Base-by-base conservation (phyloP, 1,140 invertebrate genomes). In the Dreissena polymorpha region DNA sequence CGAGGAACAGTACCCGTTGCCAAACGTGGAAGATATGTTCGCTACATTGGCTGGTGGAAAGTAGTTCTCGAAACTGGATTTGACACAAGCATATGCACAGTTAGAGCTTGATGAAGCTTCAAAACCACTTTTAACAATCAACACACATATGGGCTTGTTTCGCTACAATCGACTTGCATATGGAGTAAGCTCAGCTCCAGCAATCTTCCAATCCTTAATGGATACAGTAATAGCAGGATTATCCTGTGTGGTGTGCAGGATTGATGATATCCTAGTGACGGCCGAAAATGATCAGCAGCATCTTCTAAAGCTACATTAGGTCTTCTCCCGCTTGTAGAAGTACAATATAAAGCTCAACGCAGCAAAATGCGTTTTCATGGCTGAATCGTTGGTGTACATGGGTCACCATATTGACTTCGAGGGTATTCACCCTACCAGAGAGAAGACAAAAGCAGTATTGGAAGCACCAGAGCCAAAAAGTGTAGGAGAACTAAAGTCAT, bases 141-240 rank as follows among this genome's bases (percentile, higher is more conserved):
- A 90, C 63, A 93, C 93, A 27, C 92, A 91, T 25, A 88, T 90
- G 63, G 94, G 94, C 8, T 73, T 94, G 13, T 94, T 90, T 83
- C 85, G 86, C 14, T 91, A 93, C 68, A n/a, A 39, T 0, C 0
- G 70, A 39, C 39, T 84, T 6, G 14, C 49, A 5, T 76, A 68
- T 55, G 82, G 81, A 2, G 55, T 83, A 8, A 60, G 29, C 7
- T 63, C 55, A 2, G 50, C 53, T 14, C 83, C 75, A 57, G 60
- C 63, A 8, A 73, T 83, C 18, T 83, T 83, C 76, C 73, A 83
- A 55, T 69, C 57, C 7, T n/a, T 70, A 2, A 70, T 74, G 60
- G 82, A 85, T 16, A 55, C 73, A 73, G 60, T 76, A 0, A 53
- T 76, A 23, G 10, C 23, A 8, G 63, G 55, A 23, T 29, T 81